Conservation (phyloP, 1,140 invertebrate genomes). For the Brachionus koreanus region DNA sequence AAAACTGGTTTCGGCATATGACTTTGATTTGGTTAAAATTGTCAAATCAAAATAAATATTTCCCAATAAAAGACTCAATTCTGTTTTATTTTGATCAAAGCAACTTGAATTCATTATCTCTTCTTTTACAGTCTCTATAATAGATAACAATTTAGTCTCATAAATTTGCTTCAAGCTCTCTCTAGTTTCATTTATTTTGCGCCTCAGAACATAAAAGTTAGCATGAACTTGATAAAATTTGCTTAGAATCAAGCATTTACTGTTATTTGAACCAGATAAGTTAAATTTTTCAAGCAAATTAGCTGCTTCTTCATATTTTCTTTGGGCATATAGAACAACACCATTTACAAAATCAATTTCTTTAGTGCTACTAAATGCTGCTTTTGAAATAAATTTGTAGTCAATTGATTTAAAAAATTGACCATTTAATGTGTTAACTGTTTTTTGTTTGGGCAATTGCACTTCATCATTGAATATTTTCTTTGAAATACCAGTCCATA, state of each 20-base stretch:
- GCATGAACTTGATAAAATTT: background rate
- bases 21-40: background rate
- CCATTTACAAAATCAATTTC: constrained; percentile 21
- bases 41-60: constrained; percentile 15
- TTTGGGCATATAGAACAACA: background rate
- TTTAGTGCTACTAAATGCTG: background rate
- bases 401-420: background rate
- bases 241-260: background rate
- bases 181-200: background rate
- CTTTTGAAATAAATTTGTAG: background rate
- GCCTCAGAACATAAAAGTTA: background rate
- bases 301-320: background rate
- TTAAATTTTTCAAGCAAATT: background rate
- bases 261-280: background rate
- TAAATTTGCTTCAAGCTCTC: background rate
- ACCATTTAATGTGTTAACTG: background rate
- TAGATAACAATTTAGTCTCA: background rate
- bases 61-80: background rate
- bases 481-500: constrained; percentile 9
- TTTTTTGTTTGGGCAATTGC: background rate
- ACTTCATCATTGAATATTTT: background rate
- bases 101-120: background rate
- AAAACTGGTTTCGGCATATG: background rate
- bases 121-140: background rate
- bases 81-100: background rate